These are phyloP conservation scores for Jaculus jaculus DNA, from an alignment of 2,113 vertebrate species.

Conservation along the genomic window DNA sequence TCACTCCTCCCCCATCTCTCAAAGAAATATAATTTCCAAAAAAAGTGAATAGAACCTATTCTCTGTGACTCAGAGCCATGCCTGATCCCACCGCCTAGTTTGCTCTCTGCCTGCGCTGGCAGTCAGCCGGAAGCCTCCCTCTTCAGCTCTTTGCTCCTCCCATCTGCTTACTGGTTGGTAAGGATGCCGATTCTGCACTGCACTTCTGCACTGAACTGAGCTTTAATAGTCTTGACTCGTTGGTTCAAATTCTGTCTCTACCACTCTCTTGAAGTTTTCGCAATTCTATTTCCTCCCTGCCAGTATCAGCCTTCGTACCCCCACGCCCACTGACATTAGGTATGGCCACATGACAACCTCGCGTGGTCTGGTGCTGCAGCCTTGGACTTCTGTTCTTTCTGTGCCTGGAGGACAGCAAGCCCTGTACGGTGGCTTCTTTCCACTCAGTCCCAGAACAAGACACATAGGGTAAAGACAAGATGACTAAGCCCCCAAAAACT, in stretches of 20 bases:
- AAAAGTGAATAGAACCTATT: no score
- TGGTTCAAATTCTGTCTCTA: not conserved
- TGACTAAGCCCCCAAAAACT: not conserved
- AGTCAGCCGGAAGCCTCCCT: not conserved
- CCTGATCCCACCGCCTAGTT: not conserved
- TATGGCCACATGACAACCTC: not conserved
- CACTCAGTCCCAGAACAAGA: not conserved
- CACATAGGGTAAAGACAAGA: not conserved
- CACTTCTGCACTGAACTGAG: not conserved
- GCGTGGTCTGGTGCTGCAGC: not conserved
- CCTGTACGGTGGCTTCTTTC: not conserved
- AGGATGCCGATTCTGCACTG: not conserved
- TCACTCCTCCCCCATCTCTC: no score
- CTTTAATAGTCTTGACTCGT: not conserved
- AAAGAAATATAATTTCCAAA: no score
- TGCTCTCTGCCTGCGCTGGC: not conserved
- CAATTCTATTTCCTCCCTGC: not conserved
- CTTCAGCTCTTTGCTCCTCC: not conserved
- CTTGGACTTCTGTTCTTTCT: not conserved
- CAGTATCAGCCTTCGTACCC: not conserved
- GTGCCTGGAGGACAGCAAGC: not conserved
- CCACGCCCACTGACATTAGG: not conserved
- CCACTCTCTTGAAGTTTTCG: not conserved
- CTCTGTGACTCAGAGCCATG: not conserved
- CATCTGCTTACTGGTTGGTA: not conserved